phyloP scores from a whole-genome alignment of 2,888 invertebrate genomes.

The Tetragonula carbonaria region DNA sequence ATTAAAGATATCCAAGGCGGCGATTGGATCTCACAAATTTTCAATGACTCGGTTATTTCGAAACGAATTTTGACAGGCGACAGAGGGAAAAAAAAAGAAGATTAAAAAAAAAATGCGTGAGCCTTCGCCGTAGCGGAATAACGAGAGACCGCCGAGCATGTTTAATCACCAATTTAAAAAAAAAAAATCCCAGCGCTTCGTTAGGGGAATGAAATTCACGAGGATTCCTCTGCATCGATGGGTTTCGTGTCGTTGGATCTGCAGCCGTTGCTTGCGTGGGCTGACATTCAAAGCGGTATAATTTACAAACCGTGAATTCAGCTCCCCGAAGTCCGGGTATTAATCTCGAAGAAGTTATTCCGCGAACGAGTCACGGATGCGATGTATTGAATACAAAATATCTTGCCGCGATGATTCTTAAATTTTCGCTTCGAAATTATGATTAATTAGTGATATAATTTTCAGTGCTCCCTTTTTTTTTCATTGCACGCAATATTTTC shows the following conservation, averaged over 20 bases:
- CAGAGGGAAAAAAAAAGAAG: neutral
- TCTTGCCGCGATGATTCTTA: neutral
- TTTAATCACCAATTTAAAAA: constrained; percentile 61
- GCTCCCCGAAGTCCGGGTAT: constrained; percentile 47
- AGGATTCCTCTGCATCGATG: constrained; percentile 22
- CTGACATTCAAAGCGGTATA: constrained; percentile 26
- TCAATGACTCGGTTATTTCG: constrained; percentile 11
- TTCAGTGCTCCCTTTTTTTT: neutral
- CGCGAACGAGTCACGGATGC: constrained; percentile 32
- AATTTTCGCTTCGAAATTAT: constrained; percentile 10
- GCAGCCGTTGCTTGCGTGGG: constrained; percentile 13
- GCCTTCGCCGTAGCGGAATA: constrained; percentile 23
- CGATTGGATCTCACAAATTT: neutral
- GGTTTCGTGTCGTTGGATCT: constrained; percentile 10
- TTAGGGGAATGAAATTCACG: constrained; percentile 27
- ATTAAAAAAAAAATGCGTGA: neutral
- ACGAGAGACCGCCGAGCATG: constrained; percentile 35
- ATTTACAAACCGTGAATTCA: constrained; percentile 52
- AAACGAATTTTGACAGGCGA: constrained; percentile 15
- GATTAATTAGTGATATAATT: neutral
- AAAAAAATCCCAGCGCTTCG: constrained; percentile 29
- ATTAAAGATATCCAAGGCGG: neutral
- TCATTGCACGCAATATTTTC: too few species aligned
- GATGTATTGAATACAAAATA: constrained; percentile 14
- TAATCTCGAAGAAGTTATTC: constrained; percentile 49